phyloP scores from a whole-genome alignment of 1,140 invertebrate genomes.

The Dermatophagoides farinae region DNA sequence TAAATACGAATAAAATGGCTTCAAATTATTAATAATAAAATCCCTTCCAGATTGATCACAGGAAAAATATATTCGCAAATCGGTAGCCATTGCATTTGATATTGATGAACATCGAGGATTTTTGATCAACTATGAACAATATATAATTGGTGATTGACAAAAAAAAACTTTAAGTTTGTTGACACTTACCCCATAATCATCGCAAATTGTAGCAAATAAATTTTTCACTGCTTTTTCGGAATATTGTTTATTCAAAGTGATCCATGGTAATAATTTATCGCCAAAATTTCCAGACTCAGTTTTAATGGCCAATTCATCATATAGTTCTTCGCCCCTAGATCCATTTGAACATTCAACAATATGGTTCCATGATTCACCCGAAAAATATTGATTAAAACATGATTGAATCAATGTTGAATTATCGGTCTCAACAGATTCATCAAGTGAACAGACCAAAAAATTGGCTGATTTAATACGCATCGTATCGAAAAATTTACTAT shows the following conservation, averaged over 20 bases:
- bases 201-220: not conserved
- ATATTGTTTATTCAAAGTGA: not conserved
- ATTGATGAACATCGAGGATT: not conserved
- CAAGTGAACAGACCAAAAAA: not conserved
- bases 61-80: constrained; percentile 1
- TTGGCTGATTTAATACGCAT: not conserved
- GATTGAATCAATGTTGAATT: not conserved
- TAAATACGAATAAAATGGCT: not conserved
- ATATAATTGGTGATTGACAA: not conserved
- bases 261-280: not conserved
- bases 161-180: not conserved
- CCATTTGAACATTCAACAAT: not conserved
- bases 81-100: not conserved
- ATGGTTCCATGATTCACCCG: not conserved
- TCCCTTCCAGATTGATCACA: not conserved
- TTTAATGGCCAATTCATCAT: not conserved
- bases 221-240: not conserved
- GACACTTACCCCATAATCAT: constrained; percentile 3
- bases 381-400: not conserved
- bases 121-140: not conserved
- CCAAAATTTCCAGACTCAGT: not conserved
- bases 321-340: not conserved
- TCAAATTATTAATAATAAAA: not conserved
- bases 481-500: not conserved
- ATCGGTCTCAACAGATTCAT: not conserved